Evolutionary conservation across 2,888 invertebrate species (phyloP), one percentile per base, ranked within the genome.

Genomic region (Heliconius cydno): DNA sequence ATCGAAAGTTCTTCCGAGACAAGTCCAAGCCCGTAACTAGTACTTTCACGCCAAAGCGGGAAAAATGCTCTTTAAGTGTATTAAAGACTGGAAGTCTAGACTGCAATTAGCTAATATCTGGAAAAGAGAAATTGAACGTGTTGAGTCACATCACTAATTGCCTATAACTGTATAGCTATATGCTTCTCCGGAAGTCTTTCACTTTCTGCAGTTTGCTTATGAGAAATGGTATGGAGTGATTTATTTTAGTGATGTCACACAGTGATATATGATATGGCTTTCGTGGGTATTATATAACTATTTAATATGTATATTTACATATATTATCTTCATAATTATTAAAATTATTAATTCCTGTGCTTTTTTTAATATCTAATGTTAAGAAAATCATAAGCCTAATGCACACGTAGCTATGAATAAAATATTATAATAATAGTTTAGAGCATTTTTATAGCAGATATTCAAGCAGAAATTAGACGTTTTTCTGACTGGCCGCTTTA

Each of bases 41-140:
- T 83, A 84, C 83, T 84, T 84, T 84, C 83, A 80, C 82, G 79
- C 71, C 66, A 79, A 78, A 81, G 79, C 79, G 78, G 80, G 82
- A 81, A 81, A 82, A 82, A 82, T 82, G 80, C 75, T 41, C 77
- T 28, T 73, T 68, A 73, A 60, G 34, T 65, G 28, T 60, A 60
- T 73, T 57, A 73, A 28, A 52, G 25, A 38, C 73, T 73, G 34
- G 72, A 57, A 73, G 34, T 70, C 70, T 70, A 70, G 70, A 70
- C 60, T 73, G 73, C 13, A 73, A 73, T 73, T 73, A 73, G 60
- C 73, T 73, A 73, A 73, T 57, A 73, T 73, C 34, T 70, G 60
- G 57, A 73, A 73, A 60, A 73, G 73, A 57, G 73, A 73, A 73
- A 73, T 60, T 60, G 34, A 38, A 34, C 73, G 30, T 73, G 73